Evolutionary conservation across 1,140 invertebrate species (phyloP).

Genomic region (Bombus difficillimus): DNA sequence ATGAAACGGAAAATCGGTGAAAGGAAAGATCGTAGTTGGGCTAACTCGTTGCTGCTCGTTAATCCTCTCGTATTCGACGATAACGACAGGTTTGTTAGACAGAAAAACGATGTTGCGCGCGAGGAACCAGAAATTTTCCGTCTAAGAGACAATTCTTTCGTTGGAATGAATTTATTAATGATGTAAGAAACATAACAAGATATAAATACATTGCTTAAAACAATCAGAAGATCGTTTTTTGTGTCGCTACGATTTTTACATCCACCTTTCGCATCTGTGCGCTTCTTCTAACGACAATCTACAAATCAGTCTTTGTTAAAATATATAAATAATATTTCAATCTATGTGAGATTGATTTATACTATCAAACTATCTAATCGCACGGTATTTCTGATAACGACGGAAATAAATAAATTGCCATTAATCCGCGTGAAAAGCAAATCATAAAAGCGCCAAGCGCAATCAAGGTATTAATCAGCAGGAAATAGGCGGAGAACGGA

Average conservation of each 20-base stretch:
- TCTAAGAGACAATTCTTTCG: not conserved
- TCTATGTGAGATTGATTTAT: no score
- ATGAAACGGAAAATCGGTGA: conserved; percentile 4
- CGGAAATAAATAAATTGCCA: not conserved
- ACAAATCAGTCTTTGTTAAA: no score
- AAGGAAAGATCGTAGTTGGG: not conserved
- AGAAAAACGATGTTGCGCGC: no score
- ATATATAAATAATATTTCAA: no score
- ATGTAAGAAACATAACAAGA: no score
- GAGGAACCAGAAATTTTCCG: not conserved
- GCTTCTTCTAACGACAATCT: no score
- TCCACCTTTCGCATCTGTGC: no score
- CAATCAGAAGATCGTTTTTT: no score
- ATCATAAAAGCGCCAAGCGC: no score
- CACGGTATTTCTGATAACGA: not conserved
- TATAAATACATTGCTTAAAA: no score
- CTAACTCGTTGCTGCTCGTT: not conserved
- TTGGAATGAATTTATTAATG: no score
- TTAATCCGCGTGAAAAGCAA: not conserved
- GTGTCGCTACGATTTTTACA: no score
- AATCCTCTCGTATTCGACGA: not conserved
- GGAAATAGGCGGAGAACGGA: not conserved
- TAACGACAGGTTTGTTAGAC: not conserved
- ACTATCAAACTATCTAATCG: not conserved
- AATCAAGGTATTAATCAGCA: conserved; percentile 11